These are phyloP conservation scores for Stenichneumon culpator DNA, from an alignment of 2,888 invertebrate species.

Conservation along the genomic window DNA sequence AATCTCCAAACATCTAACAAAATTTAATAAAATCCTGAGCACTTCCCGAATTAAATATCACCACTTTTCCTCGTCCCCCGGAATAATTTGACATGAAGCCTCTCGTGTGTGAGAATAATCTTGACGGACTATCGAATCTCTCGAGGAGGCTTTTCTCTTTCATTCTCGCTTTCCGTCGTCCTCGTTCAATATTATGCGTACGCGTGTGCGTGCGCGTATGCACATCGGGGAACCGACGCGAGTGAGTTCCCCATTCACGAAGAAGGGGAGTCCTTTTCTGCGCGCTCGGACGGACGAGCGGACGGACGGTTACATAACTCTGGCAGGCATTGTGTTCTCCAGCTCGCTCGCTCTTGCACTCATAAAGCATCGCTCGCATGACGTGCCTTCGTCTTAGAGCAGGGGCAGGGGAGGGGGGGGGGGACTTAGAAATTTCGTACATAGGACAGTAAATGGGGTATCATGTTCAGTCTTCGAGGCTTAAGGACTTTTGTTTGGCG, in stretches of 20 bases:
- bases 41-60: not conserved
- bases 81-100: not conserved
- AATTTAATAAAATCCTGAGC: no score
- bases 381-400: constrained; percentile 62
- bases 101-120: not conserved
- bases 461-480: constrained; percentile 84
- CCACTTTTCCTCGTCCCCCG: not conserved
- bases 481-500: constrained; percentile 85
- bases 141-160: constrained; percentile 2
- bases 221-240: constrained; percentile 3
- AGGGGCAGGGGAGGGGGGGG: constrained; percentile 48
- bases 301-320: constrained; percentile 83
- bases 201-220: constrained; percentile 14
- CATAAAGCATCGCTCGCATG: constrained; percentile 49
- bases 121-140: constrained; percentile 8
- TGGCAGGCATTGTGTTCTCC: constrained; percentile 76
- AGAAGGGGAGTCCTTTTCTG: constrained; percentile 70
- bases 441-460: constrained; percentile 84
- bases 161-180: constrained; percentile 11
- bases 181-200: not conserved
- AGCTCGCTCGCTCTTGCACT: constrained; percentile 63
- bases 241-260: constrained; percentile 59
- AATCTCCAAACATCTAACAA: no score
- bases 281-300: constrained; percentile 72
- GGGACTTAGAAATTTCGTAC: constrained; percentile 83